Evolutionary conservation across 1,140 invertebrate species (phyloP).

Genomic region (Danaus plexippus): DNA sequence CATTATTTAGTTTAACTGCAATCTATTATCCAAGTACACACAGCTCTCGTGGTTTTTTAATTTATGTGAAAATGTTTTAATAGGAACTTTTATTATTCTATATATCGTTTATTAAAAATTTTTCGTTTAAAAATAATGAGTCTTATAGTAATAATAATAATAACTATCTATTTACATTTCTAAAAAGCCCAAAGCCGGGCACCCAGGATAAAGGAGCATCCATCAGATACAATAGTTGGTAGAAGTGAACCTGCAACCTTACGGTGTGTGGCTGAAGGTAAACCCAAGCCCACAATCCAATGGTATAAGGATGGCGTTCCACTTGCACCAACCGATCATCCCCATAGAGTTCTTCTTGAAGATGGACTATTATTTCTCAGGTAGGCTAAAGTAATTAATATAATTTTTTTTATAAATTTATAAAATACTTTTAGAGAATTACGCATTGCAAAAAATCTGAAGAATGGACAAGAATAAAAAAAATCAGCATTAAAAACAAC

Average conservation of each 20-base stretch:
- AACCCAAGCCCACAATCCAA: constrained; percentile 87
- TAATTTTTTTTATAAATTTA: background rate
- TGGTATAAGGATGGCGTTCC: constrained; percentile 75
- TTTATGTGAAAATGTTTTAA: background rate
- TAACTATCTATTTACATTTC: constrained; percentile 2
- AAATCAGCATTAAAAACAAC: constrained; percentile 2
- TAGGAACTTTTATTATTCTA: background rate
- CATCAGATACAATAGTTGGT: constrained; percentile 91
- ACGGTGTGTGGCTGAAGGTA: constrained; percentile 92
- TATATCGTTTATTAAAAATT: background rate
- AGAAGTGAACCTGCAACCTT: constrained; percentile 92
- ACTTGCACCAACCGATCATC: constrained; percentile 18
- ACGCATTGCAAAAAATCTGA: background rate
- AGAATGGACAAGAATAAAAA: background rate
- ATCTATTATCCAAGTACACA: too few relatives aligned
- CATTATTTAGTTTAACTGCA: too few relatives aligned
- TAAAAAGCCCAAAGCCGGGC: constrained; percentile 82
- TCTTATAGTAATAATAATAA: background rate
- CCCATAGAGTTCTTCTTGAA: constrained; percentile 88
- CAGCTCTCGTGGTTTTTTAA: background rate
- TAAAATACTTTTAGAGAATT: constrained; percentile 5
- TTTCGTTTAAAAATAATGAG: background rate
- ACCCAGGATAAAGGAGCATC: constrained; percentile 94
- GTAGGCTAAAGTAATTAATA: constrained; percentile 52
- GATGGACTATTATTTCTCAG: constrained; percentile 93